Evolutionary conservation across 2,797 vertebrate genomes (phyloP).

Genomic region (Calcarius lapponicus): DNA sequence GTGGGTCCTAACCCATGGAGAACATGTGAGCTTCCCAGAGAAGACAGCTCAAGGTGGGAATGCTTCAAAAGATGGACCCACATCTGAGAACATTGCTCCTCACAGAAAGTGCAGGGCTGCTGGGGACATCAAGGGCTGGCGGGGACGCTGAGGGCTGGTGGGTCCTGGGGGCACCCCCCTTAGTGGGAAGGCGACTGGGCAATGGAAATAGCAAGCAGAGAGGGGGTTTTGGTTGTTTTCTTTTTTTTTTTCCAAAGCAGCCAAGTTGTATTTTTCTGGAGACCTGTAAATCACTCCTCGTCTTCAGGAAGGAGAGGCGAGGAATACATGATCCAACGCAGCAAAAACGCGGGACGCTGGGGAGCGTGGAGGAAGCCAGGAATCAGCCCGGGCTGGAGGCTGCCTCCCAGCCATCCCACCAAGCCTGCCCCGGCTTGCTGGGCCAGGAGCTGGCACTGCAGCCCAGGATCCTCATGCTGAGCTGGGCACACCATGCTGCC

Average conservation of each 20-base stretch:
- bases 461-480: neutral
- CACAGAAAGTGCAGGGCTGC: neutral
- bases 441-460: neutral
- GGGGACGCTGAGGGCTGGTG: accelerated
- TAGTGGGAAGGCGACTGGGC: accelerated
- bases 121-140: accelerated
- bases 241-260: neutral
- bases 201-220: neutral
- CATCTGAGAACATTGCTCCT: neutral
- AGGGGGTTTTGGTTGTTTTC: neutral
- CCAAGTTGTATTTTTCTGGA: slow-evolving; percentile 46
- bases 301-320: slow-evolving; percentile 34
- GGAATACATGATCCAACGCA: slow-evolving; percentile 51
- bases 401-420: accelerated
- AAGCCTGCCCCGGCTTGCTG: neutral
- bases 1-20: neutral
- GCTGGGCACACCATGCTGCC: neutral
- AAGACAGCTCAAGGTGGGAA: neutral
- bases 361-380: neutral
- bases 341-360: neutral
- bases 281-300: slow-evolving; percentile 52
- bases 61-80: neutral
- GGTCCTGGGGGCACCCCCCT: neutral
- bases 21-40: neutral
- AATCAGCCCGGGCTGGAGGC: neutral